Evolutionary conservation across 2,113 vertebrate species (phyloP).

Genomic region (Columbina picui): DNA sequence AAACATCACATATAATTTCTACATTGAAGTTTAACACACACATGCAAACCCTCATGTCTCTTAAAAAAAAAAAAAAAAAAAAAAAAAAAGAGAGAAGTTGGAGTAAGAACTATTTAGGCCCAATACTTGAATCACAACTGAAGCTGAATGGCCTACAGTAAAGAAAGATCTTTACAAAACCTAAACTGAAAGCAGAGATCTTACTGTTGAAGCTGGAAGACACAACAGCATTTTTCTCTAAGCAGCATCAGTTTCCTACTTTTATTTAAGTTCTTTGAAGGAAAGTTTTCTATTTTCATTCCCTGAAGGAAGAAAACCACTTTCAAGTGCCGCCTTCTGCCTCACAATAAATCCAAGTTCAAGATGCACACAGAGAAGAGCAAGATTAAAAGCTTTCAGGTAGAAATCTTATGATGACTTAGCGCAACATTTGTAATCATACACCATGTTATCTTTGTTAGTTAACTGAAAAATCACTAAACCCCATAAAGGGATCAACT

Average conservation of each 20-base stretch:
- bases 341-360: not conserved
- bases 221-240: not conserved
- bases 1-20: not conserved
- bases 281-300: not conserved
- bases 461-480: not conserved
- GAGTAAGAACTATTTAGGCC: not conserved
- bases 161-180: not conserved
- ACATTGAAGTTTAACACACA: not conserved
- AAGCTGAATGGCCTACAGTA: not conserved
- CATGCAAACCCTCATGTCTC: not conserved
- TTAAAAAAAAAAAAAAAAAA: not conserved
- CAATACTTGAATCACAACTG: not conserved
- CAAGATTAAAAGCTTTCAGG: not conserved
- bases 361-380: not conserved
- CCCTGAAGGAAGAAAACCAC: not conserved
- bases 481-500: not conserved
- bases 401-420: not conserved
- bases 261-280: not conserved
- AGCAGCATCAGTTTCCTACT: not conserved
- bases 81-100: not conserved
- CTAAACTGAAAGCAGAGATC: not conserved
- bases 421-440: not conserved
- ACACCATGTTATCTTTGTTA: not conserved
- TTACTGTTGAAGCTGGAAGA: not conserved
- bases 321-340: not conserved